Conservation (phyloP, 2,888 invertebrate genomes). For the Dasypogon diadema region DNA sequence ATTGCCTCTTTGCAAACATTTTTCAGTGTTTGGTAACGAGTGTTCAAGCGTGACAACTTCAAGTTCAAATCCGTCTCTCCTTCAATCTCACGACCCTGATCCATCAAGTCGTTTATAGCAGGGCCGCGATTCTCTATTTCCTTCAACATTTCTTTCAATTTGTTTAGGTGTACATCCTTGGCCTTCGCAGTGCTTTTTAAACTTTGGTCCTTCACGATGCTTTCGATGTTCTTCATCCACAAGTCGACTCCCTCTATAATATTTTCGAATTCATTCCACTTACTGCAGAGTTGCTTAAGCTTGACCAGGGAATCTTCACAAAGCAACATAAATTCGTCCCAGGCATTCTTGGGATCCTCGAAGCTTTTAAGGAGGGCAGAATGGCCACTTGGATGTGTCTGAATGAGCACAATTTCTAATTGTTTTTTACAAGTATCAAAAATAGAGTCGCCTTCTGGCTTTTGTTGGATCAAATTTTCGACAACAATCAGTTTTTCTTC, state of each 20-base stretch:
- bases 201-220: constrained; percentile 88
- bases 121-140: constrained; percentile 78
- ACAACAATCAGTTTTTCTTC: constrained; percentile 81
- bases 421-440: constrained; percentile 78
- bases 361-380: constrained; percentile 79
- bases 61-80: constrained; percentile 81
- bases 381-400: constrained; percentile 84
- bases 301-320: constrained; percentile 80
- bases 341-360: constrained; percentile 79
- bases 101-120: constrained; percentile 77
- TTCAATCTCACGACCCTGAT: constrained; percentile 78
- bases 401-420: constrained; percentile 78
- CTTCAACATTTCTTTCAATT: constrained; percentile 78
- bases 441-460: constrained; percentile 79
- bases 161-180: constrained; percentile 83
- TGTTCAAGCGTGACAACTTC: constrained; percentile 82
- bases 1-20: constrained; percentile 87
- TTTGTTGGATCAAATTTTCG: constrained; percentile 80
- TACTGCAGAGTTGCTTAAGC: constrained; percentile 80
- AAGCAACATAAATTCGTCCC: constrained; percentile 80
- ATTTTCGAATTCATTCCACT: constrained; percentile 85
- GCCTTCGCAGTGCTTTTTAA: constrained; percentile 87
- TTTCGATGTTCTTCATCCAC: constrained; percentile 90
- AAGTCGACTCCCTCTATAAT: constrained; percentile 81
- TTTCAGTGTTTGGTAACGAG: constrained; percentile 84